phyloP scores from a whole-genome alignment of 2,888 invertebrate species.

The Tenthredo scrophulariae region DNA sequence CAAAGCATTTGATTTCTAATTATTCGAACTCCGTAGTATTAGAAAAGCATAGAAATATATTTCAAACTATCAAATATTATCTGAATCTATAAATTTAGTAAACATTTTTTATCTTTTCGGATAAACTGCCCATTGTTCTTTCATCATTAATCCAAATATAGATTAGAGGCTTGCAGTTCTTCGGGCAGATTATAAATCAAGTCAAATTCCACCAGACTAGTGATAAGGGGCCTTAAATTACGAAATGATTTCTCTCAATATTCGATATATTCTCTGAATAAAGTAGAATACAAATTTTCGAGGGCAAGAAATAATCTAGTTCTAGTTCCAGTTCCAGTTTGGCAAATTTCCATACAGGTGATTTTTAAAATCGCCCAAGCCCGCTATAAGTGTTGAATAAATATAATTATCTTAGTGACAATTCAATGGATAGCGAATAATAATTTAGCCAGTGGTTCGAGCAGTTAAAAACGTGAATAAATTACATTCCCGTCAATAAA shows the following conservation, averaged over 20 bases:
- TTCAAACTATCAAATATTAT: not conserved
- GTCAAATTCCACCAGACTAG: not conserved
- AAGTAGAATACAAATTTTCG: not conserved
- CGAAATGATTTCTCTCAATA: not conserved
- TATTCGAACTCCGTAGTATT: not conserved
- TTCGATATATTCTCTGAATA: not conserved
- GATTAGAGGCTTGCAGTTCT: not conserved
- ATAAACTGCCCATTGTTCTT: not conserved
- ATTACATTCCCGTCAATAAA: conserved; percentile 3
- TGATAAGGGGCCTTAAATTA: not conserved
- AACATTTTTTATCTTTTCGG: not conserved
- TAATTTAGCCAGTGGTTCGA: not conserved
- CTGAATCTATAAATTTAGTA: not conserved
- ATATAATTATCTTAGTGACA: not conserved
- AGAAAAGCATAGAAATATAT: not conserved
- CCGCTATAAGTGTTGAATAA: no score
- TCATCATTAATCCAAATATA: not conserved
- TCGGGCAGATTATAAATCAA: not conserved
- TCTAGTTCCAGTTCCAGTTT: not conserved
- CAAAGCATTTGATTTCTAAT: not conserved
- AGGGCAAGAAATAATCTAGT: not conserved
- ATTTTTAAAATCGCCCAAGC: not conserved
- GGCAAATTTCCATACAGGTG: not conserved
- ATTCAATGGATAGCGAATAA: not conserved
- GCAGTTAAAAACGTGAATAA: not conserved